Percentiles rank a stretch among this genome's conserved stretches.
Conservation (phyloP, 2,888 invertebrate species). For the Mantis religiosa region DNA sequence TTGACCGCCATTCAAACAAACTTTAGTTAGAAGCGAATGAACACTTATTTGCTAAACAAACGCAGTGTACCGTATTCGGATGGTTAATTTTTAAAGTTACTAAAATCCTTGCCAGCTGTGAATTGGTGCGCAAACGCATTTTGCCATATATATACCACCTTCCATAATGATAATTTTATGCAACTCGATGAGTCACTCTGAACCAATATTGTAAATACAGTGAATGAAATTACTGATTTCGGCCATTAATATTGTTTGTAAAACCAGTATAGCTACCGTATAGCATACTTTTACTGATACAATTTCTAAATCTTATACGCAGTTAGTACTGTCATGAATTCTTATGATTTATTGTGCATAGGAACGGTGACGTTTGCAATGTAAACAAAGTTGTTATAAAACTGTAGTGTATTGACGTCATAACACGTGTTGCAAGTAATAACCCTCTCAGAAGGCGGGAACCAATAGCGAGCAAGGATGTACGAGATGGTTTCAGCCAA, state of each 20-base stretch:
- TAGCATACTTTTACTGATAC: not conserved
- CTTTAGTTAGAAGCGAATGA: no score
- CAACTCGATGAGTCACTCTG: not conserved
- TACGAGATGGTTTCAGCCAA: slow-evolving; percentile 17
- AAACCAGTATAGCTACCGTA: not conserved
- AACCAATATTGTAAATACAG: not conserved
- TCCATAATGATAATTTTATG: no score
- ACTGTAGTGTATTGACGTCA: slow-evolving; percentile 18
- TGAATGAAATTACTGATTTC: not conserved
- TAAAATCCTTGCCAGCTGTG: no score
- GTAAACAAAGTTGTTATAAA: slow-evolving; percentile 4
- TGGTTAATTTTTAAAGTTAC: no score
- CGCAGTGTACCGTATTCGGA: no score
- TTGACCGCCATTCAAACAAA: no score
- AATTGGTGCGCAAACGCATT: no score
- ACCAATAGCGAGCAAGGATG: slow-evolving; percentile 20
- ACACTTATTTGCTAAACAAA: no score
- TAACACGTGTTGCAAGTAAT: slow-evolving; percentile 18
- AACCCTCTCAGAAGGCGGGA: slow-evolving; percentile 18
- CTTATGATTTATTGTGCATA: not conserved
- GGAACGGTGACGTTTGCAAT: not conserved
- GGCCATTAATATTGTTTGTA: not conserved
- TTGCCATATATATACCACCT: no score
- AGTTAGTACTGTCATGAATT: not conserved
- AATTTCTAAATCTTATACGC: not conserved